Conservation (phyloP, 2,113 vertebrate genomes). For the sheep (Ovis aries) region ARS-UI_Ramb_v3.0 NC_056080.1:78344501-78345000, state of each 20-base stretch:
- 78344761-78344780: not conserved
- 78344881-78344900: not conserved
- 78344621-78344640: not conserved
- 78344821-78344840: not conserved
- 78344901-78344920: not conserved
- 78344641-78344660: not conserved
- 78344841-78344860: not conserved
- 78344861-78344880: not conserved
- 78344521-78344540: not conserved
- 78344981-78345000: constrained; percentile 34
- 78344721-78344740: not conserved
- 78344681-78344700: not conserved
- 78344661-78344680: not conserved
- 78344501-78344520: not conserved
- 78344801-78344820: not conserved
- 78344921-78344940: not conserved
- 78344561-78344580: not conserved
- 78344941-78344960: constrained; percentile 16
- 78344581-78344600: not conserved
- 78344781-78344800: not conserved
- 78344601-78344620: not conserved
- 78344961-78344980: constrained; percentile 32
- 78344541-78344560: not conserved
- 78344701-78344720: not conserved
- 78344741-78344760: not conserved